These are phyloP conservation scores for Candidula unifasciata DNA, from an alignment of 2,888 invertebrate species.

Conservation along the genomic window DNA sequence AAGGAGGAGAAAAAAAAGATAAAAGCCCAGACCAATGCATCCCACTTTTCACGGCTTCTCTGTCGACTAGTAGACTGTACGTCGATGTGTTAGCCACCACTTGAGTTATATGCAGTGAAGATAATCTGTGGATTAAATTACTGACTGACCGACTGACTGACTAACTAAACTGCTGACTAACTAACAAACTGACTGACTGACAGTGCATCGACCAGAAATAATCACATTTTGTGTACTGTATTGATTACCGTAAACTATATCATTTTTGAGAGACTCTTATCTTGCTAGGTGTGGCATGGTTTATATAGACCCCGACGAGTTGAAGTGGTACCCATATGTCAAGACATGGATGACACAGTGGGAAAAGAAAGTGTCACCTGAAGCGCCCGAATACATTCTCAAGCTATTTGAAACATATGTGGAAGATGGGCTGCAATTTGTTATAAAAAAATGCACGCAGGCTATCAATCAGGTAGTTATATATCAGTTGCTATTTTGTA, in stretches of 20 bases:
- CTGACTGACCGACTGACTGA: no score
- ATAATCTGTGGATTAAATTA: no score
- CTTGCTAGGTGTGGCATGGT: conserved; percentile 86
- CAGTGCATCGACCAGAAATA: no score
- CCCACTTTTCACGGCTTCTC: no score
- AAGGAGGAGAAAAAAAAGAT: no score
- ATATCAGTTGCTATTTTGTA: not conserved
- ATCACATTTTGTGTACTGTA: no score
- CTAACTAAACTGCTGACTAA: no score
- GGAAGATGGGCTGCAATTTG: conserved; percentile 83
- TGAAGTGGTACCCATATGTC: conserved; percentile 89
- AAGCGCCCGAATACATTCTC: conserved; percentile 83
- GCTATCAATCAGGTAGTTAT: conserved; percentile 86
- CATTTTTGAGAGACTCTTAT: no score
- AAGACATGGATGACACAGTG: conserved; percentile 85
- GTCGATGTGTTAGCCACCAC: conserved; percentile 79
- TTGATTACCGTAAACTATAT: no score
- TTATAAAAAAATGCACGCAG: conserved; percentile 84
- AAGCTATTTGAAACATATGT: conserved; percentile 84
- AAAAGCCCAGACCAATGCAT: no score
- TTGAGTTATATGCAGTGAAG: no score
- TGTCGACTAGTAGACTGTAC: conserved; percentile 82
- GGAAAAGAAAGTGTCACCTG: conserved; percentile 78
- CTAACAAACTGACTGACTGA: no score
- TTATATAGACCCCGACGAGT: conserved; percentile 89